Conservation (phyloP, 1,140 invertebrate species). For the Aradophagus sp. region DNA sequence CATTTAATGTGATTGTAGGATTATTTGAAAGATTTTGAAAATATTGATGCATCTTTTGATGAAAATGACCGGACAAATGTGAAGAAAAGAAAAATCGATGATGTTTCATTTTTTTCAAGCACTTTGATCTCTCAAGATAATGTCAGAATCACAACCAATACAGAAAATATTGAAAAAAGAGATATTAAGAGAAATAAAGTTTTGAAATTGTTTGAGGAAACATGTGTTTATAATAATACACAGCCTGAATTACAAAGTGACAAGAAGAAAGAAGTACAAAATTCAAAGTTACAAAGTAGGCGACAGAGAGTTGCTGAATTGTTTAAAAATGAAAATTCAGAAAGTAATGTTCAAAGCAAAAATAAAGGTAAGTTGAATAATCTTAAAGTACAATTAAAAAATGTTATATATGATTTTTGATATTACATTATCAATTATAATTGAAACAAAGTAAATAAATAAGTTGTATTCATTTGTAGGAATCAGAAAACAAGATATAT, state of each 20-base stretch:
- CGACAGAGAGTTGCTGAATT: slow-evolving; percentile 32
- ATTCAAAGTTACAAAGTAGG: slow-evolving; percentile 4
- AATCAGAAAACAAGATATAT: no score
- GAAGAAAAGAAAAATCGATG: slow-evolving; percentile 24
- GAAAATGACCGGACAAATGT: slow-evolving; percentile 24
- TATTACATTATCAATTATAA: no score
- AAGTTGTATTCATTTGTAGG: no score
- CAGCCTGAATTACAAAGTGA: slow-evolving; percentile 8
- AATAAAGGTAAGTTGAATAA: slow-evolving; percentile 19
- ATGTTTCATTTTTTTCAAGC: slow-evolving; percentile 14
- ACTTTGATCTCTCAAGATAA: slow-evolving; percentile 13
- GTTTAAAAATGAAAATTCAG: slow-evolving; percentile 14
- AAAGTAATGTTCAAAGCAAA: not conserved
- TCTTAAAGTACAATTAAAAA: not conserved
- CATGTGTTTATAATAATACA: not conserved
- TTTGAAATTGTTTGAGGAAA: slow-evolving; percentile 20
- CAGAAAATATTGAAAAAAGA: slow-evolving; percentile 6
- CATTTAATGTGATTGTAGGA: slow-evolving; percentile 15
- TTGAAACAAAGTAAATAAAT: no score
- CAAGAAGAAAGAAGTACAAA: no score
- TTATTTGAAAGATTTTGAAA: slow-evolving; percentile 33
- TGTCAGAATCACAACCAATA: not conserved
- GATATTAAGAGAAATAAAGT: slow-evolving; percentile 25
- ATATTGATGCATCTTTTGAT: slow-evolving; percentile 17
- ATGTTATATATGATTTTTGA: no score